Conservation (phyloP, 2,888 invertebrate species). For the Congeria kusceri region DNA sequence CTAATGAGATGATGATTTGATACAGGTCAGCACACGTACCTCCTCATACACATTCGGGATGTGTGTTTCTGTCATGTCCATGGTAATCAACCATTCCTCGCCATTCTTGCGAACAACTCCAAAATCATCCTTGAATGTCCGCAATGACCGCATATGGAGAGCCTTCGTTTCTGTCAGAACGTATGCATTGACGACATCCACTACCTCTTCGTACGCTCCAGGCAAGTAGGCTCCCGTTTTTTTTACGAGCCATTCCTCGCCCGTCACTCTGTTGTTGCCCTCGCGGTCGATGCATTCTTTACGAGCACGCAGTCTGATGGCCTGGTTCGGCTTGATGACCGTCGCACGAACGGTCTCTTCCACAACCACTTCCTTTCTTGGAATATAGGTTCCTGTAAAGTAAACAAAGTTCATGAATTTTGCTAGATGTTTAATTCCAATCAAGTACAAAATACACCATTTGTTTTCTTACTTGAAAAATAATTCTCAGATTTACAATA, state of each 20-base stretch:
- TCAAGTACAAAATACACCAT: no score
- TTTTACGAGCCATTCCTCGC: slow-evolving; percentile 87
- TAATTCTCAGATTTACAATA: no score
- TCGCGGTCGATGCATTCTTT: slow-evolving; percentile 85
- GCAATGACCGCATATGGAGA: slow-evolving; percentile 85
- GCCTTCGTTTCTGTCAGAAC: slow-evolving; percentile 87
- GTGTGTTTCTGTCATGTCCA: slow-evolving; percentile 86
- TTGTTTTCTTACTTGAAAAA: no score
- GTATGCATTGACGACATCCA: slow-evolving; percentile 86
- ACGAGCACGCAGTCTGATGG: slow-evolving; percentile 85
- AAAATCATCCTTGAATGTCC: slow-evolving; percentile 86
- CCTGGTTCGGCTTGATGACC: slow-evolving; percentile 86
- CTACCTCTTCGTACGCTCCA: slow-evolving; percentile 87
- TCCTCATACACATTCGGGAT: slow-evolving; percentile 87
- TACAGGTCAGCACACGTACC: slow-evolving; percentile 71
- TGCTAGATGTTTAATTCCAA: no score
- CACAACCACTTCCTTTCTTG: slow-evolving; percentile 86
- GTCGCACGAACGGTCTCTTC: slow-evolving; percentile 85
- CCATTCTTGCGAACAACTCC: slow-evolving; percentile 86
- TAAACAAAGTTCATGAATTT: no score
- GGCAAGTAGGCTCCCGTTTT: slow-evolving; percentile 86
- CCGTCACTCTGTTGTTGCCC: slow-evolving; percentile 74
- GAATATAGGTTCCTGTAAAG: slow-evolving; percentile 86
- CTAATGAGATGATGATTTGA: no score
- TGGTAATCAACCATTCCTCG: slow-evolving; percentile 87